Evolutionary conservation across 2,113 vertebrate species (phyloP).

Genomic region (Malaclemys terrapin): DNA sequence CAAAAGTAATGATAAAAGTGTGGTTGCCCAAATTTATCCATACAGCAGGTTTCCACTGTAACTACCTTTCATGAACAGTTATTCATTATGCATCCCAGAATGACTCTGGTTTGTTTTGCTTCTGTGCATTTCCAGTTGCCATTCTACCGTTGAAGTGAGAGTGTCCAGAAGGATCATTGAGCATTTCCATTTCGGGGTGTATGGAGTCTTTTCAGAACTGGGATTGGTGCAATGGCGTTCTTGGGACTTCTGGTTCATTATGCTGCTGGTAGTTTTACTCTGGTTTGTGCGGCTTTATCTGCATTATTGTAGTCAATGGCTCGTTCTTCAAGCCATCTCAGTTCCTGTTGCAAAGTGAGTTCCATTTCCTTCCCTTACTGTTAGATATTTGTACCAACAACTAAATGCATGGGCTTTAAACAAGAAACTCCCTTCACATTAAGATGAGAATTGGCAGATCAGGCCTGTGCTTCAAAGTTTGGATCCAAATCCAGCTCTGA

Average conservation of each 20-base stretch:
- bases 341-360: constrained; percentile 94
- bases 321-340: constrained; percentile 88
- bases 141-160: not conserved
- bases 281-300: constrained; percentile 94
- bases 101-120: not conserved
- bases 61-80: not conserved
- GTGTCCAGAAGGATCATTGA: constrained; percentile 40
- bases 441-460: not conserved
- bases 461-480: not conserved
- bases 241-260: constrained; percentile 82
- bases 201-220: constrained; percentile 82
- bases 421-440: not conserved
- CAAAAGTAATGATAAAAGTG: not conserved
- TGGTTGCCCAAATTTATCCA: not conserved
- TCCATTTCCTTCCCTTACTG: not conserved
- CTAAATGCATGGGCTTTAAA: not conserved
- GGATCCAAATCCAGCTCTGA: not conserved
- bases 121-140: constrained; percentile 55
- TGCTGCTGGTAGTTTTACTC: constrained; percentile 83
- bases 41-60: not conserved
- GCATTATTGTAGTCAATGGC: constrained; percentile 95
- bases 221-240: constrained; percentile 77
- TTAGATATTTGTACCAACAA: not conserved
- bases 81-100: rapidly evolving
- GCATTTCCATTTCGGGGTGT: constrained; percentile 72